phyloP scores from a whole-genome alignment of 2,113 vertebrate genomes.

The Corythoichthys intestinalis region DNA sequence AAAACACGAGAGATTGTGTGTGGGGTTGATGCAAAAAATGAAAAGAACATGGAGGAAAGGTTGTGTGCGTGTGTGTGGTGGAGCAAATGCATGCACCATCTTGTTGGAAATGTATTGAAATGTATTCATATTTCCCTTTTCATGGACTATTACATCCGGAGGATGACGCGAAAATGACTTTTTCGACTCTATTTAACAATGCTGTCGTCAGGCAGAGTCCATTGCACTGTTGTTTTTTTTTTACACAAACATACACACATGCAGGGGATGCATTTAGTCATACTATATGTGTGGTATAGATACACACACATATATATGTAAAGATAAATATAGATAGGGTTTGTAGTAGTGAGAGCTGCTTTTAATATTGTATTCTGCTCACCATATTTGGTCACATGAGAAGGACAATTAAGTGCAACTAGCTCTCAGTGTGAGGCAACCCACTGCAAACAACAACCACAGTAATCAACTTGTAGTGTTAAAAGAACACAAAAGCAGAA shows the following conservation, averaged over 20 bases:
- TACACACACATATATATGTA: neutral
- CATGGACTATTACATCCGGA: constrained; percentile 80
- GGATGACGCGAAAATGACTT: constrained; percentile 78
- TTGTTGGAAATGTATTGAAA: constrained; percentile 73
- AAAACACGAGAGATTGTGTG: neutral
- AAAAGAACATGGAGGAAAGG: neutral
- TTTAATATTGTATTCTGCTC: neutral
- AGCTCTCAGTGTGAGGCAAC: neutral
- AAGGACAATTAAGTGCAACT: neutral
- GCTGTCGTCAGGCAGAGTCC: constrained; percentile 40
- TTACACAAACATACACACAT: neutral
- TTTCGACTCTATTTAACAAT: constrained; percentile 82
- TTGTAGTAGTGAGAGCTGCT: neutral
- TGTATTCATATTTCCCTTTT: constrained; percentile 79
- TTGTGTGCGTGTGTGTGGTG: neutral
- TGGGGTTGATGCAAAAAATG: neutral
- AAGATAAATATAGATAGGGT: neutral
- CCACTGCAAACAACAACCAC: neutral
- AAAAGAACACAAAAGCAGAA: neutral
- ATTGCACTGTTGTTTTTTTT: constrained; percentile 7
- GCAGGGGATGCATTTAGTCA: neutral
- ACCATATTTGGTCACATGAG: constrained; percentile 1
- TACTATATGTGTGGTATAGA: neutral
- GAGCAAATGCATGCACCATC: constrained; percentile 28
- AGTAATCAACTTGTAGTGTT: neutral